Conservation (phyloP, 2,888 invertebrate species). For the Stenolophus ochropezus region DNA sequence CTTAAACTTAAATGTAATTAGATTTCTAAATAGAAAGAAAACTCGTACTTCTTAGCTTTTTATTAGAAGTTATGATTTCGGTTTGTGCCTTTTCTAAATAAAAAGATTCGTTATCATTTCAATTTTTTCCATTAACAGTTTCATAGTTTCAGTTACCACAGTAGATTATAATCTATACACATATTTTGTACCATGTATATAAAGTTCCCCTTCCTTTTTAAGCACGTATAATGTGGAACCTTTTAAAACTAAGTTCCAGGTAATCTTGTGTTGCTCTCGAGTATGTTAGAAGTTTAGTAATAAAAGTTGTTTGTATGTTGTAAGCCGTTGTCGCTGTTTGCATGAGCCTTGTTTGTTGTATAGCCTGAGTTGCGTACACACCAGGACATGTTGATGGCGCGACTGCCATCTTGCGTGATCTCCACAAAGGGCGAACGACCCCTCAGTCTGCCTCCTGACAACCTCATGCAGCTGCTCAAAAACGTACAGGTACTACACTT, state of each 20-base stretch:
- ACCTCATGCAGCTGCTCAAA: slow-evolving; percentile 67
- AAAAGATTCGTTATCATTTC: too few relatives aligned
- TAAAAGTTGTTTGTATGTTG: slow-evolving; percentile 17
- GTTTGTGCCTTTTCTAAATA: too few relatives aligned
- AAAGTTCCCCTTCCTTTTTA: background rate
- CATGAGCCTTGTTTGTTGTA: slow-evolving; percentile 48
- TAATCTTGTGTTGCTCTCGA: slow-evolving; percentile 35
- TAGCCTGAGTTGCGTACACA: slow-evolving; percentile 59
- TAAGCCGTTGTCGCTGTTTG: slow-evolving; percentile 39
- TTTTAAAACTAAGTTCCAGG: too few relatives aligned
- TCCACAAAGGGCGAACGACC: slow-evolving; percentile 67
- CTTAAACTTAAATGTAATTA: too few relatives aligned
- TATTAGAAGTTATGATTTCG: too few relatives aligned
- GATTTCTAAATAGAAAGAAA: too few relatives aligned
- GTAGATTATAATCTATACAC: too few relatives aligned
- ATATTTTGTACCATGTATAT: too few relatives aligned
- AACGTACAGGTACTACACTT: slow-evolving; percentile 70
- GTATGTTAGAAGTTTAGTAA: background rate
- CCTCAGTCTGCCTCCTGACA: slow-evolving; percentile 68
- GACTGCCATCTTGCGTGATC: slow-evolving; percentile 67
- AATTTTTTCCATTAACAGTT: too few relatives aligned
- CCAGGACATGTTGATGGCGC: slow-evolving; percentile 67
- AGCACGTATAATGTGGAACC: background rate
- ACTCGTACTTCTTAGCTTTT: too few relatives aligned
- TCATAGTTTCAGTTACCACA: too few relatives aligned